phyloP scores from a whole-genome alignment of 2,888 invertebrate species.

The Tetragnatha montana region DNA sequence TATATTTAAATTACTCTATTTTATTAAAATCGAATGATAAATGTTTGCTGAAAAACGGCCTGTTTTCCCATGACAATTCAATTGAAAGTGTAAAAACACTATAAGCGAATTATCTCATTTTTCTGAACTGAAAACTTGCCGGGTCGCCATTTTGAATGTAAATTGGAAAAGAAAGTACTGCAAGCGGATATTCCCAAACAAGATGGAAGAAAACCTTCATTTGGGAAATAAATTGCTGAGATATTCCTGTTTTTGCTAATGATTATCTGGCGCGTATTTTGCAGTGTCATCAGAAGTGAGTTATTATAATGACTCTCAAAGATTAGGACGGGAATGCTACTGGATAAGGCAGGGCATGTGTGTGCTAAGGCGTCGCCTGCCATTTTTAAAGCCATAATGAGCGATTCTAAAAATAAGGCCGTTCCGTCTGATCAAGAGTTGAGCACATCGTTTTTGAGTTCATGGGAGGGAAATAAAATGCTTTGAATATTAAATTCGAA shows the following conservation, averaged over 20 bases:
- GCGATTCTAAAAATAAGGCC: neutral
- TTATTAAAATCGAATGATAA: neutral
- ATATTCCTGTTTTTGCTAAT: conserved; percentile 4
- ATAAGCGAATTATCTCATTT: neutral
- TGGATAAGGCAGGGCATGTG: conserved; percentile 1
- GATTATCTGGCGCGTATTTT: conserved; percentile 20
- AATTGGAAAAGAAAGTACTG: neutral
- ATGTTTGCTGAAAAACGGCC: neutral
- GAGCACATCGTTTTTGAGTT: neutral
- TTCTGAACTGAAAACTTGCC: neutral
- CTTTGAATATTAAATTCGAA: too few species aligned
- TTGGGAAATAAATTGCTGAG: conserved; percentile 13
- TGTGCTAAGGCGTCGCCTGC: neutral
- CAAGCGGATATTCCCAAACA: neutral
- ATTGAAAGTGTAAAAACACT: neutral
- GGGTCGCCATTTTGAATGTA: neutral
- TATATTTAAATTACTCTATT: too few species aligned
- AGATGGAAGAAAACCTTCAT: neutral
- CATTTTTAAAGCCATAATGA: conserved; percentile 24
- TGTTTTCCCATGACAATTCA: neutral
- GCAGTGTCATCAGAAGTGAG: conserved; percentile 21
- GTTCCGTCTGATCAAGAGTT: neutral
- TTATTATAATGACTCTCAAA: conserved; percentile 31
- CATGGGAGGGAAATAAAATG: neutral
- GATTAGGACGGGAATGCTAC: conserved; percentile 9